Conservation (phyloP, 2,888 invertebrate species). For the Pseudolycoriella hygida region DNA sequence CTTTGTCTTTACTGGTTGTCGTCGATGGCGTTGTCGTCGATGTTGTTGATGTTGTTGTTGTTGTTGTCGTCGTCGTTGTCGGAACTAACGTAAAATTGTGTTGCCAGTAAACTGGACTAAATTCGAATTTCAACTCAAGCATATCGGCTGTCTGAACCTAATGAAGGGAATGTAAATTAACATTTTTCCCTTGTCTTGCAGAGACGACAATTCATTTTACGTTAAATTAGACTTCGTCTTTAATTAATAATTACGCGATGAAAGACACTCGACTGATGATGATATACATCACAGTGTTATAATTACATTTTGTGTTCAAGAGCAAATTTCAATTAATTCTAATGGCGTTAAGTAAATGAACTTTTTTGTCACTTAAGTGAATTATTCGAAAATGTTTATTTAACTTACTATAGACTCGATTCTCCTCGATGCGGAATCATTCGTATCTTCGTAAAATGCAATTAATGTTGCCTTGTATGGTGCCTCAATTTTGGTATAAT, state of each 20-base stretch:
- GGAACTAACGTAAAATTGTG: constrained; percentile 61
- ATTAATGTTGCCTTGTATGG: constrained; percentile 56
- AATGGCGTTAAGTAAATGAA: not conserved
- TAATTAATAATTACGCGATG: not conserved
- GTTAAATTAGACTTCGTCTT: not conserved
- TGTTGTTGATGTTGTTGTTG: constrained; percentile 42
- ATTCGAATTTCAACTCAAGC: constrained; percentile 48
- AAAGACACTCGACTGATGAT: not conserved
- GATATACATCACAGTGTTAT: too few species aligned
- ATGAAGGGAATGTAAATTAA: not conserved
- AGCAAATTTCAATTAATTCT: too few species aligned
- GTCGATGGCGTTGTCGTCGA: constrained; percentile 37
- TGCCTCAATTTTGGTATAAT: constrained; percentile 52
- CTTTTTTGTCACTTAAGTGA: not conserved
- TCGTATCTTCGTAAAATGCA: constrained; percentile 31
- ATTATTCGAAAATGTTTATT: not conserved
- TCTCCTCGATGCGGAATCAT: constrained; percentile 22
- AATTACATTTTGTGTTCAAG: too few species aligned
- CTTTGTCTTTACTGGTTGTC: constrained; percentile 32
- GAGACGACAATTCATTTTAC: not conserved
- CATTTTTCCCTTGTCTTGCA: too few species aligned
- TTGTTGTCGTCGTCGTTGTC: constrained; percentile 45
- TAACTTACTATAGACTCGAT: constrained; percentile 22
- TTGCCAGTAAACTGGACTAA: constrained; percentile 60
- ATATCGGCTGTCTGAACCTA: constrained; percentile 41